Conservation (phyloP, 2,888 invertebrate species). For the Campoletis raptor region DNA sequence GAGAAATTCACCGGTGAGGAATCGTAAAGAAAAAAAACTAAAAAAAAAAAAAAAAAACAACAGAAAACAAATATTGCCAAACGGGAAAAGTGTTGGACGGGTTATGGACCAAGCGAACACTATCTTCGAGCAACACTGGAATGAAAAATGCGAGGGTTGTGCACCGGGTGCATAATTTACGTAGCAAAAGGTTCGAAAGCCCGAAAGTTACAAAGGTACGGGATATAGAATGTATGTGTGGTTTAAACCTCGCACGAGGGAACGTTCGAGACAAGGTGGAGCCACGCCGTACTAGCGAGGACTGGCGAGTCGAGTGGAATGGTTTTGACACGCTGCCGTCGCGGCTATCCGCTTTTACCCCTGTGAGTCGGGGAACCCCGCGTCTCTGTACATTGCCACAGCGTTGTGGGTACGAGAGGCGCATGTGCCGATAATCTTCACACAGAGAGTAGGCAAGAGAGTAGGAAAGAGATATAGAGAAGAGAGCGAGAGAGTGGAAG, state of each 20-base stretch:
- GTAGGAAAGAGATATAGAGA: constrained; percentile 14
- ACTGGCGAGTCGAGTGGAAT: constrained; percentile 78
- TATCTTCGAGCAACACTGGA: neutral
- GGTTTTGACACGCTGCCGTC: constrained; percentile 82
- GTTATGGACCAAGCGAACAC: neutral
- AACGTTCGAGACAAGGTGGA: constrained; percentile 72
- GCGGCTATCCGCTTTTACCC: constrained; percentile 74
- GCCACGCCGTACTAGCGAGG: constrained; percentile 79
- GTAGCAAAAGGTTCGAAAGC: neutral
- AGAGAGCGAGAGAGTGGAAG: constrained; percentile 23
- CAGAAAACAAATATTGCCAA: neutral
- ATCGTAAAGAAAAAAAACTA: neutral
- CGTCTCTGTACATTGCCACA: constrained; percentile 49
- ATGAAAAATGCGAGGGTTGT: constrained; percentile 1
- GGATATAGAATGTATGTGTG: neutral
- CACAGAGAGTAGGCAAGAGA: constrained; percentile 63
- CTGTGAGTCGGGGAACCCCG: constrained; percentile 51
- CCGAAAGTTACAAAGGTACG: constrained; percentile 10
- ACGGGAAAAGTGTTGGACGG: neutral
- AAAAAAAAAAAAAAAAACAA: neutral
- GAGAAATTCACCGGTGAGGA: neutral
- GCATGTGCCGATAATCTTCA: constrained; percentile 84
- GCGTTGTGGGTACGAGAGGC: constrained; percentile 73
- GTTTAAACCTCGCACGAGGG: constrained; percentile 7
- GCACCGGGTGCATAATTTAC: constrained; percentile 27